These are phyloP conservation scores for Melanotaenia parkinsoni DNA, from an alignment of 2,797 vertebrate species.

Conservation along the genomic window DNA sequence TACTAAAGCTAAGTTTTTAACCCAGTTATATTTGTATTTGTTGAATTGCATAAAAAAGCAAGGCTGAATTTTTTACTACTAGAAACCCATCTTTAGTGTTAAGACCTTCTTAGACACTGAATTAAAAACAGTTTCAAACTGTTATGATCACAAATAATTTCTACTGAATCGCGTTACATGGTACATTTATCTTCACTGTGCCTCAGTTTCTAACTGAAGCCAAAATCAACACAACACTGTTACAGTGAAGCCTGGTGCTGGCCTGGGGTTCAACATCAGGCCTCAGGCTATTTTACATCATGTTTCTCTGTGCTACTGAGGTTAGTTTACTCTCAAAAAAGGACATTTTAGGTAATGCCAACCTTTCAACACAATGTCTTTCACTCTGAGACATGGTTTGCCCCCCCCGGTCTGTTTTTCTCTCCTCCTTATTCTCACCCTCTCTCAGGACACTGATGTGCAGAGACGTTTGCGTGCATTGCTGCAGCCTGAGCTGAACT, in stretches of 20 bases:
- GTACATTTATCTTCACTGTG: neutral
- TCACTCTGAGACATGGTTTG: conserved; percentile 19
- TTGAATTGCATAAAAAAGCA: neutral
- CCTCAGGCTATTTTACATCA: conserved; percentile 7
- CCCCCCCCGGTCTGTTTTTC: neutral
- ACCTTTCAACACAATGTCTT: conserved; percentile 24
- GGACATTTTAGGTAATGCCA: conserved; percentile 37
- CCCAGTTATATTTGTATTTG: neutral
- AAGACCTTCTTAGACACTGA: neutral
- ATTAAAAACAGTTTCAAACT: neutral
- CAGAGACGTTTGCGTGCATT: conserved; percentile 71
- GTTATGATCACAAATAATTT: neutral
- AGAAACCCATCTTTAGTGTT: neutral
- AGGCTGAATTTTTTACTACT: neutral
- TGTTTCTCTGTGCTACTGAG: conserved; percentile 27
- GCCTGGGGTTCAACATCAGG: conserved; percentile 7
- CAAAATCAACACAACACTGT: neutral
- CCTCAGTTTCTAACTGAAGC: conserved; percentile 5
- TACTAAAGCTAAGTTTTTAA: no score
- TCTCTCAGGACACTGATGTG: conserved; percentile 61
- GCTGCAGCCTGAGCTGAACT: conserved; percentile 58
- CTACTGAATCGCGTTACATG: neutral
- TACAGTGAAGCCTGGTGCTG: neutral
- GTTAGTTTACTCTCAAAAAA: conserved; percentile 54
- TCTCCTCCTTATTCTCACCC: conserved; percentile 10